These are phyloP conservation scores for Megaleporinus macrocephalus DNA, from an alignment of 2,113 vertebrate species.

Conservation along the genomic window DNA sequence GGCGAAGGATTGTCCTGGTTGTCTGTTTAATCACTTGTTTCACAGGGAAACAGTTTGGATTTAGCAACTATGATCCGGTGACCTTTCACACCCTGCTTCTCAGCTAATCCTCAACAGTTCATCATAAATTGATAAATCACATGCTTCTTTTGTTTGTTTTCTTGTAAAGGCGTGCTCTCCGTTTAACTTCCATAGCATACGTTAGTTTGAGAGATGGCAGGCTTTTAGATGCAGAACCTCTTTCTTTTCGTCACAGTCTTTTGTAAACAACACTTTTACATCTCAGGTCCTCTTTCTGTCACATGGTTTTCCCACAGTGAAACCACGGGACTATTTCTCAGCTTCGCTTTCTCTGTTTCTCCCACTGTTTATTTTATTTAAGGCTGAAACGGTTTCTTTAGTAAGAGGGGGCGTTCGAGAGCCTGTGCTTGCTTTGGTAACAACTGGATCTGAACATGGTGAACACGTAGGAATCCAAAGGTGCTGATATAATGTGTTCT, in stretches of 20 bases:
- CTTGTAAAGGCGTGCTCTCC: neutral
- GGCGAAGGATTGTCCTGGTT: neutral
- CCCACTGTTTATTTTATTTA: neutral
- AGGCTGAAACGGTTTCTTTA: neutral
- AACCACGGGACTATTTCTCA: neutral
- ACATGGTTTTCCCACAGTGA: neutral
- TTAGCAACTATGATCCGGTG: neutral
- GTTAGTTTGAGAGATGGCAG: neutral
- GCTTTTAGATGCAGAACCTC: neutral
- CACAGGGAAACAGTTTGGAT: neutral
- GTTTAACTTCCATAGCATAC: neutral
- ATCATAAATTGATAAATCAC: neutral
- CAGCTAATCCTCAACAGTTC: neutral
- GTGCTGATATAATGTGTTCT: neutral
- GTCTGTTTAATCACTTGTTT: neutral
- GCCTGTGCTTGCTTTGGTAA: neutral
- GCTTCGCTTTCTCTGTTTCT: neutral
- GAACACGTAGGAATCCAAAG: neutral
- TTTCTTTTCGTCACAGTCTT: too few relatives aligned
- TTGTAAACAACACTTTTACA: neutral
- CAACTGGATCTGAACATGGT: neutral
- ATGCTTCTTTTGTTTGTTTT: neutral
- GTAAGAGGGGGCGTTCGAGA: too few relatives aligned
- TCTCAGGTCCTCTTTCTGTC: slow-evolving; percentile 3
- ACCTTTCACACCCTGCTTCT: neutral